Evolutionary conservation across 2,797 vertebrate species (phyloP).

Genomic region (Limnodromus scolopaceus): DNA sequence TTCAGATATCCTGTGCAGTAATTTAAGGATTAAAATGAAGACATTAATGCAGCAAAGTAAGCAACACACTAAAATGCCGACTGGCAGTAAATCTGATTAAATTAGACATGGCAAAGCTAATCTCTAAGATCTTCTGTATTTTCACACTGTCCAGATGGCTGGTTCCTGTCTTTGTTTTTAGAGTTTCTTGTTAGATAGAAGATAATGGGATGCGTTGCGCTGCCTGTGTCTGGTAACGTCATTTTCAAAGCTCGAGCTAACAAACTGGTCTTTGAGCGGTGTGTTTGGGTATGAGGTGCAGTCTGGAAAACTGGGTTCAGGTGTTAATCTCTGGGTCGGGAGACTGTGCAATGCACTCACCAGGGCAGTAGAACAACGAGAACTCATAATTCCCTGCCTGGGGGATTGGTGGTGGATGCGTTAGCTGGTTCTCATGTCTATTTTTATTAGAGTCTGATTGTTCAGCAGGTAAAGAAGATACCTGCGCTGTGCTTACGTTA

Average conservation of each 20-base stretch:
- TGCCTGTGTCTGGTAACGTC: not conserved
- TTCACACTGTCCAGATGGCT: conserved; percentile 49
- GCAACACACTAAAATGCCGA: not conserved
- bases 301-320: not conserved
- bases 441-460: not conserved
- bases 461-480: not conserved
- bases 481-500: not conserved
- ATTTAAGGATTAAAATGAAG: conserved; percentile 5
- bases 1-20: not conserved
- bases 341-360: not conserved
- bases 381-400: not conserved
- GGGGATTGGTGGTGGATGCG: not conserved
- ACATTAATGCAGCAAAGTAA: not conserved
- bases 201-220: not conserved
- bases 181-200: not conserved
- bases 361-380: not conserved
- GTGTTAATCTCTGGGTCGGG: not conserved
- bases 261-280: not conserved
- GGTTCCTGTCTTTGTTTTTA: conserved; percentile 13
- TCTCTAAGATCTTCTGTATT: conserved; percentile 22
- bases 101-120: conserved; percentile 21
- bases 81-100: conserved; percentile 52
- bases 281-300: not conserved
- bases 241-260: not conserved
- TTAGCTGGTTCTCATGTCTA: not conserved